These are phyloP conservation scores for Nipponia nippon DNA, from an alignment of 2,113 vertebrate genomes.

Conservation along the genomic window DNA sequence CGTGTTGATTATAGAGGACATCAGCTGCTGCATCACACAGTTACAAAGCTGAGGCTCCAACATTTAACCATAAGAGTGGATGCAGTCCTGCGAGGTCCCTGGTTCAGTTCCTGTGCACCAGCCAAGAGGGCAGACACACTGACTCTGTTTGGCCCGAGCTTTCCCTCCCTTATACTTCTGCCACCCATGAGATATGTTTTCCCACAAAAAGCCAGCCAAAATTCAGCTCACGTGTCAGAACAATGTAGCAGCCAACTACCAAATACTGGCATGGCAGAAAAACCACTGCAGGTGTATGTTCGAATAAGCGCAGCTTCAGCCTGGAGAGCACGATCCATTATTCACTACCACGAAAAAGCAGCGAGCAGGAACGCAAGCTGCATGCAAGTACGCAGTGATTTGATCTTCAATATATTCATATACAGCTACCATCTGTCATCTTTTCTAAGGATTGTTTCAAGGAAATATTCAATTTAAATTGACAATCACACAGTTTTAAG, in stretches of 20 bases:
- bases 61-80: fast-evolving
- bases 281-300: background rate
- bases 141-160: background rate
- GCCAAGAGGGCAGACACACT: background rate
- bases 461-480: background rate
- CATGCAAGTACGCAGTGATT: background rate
- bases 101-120: background rate
- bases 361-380: background rate
- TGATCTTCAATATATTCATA: background rate
- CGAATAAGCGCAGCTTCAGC: background rate
- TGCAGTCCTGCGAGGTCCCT: background rate
- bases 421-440: background rate
- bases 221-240: background rate
- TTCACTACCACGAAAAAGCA: background rate
- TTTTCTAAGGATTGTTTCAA: background rate
- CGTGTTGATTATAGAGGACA: background rate
- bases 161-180: background rate
- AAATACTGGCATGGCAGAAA: background rate
- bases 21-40: background rate
- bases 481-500: background rate
- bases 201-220: background rate
- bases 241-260: background rate
- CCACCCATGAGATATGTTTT: background rate
- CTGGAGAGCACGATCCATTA: background rate
- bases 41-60: background rate